Evolutionary conservation across 2,113 vertebrate genomes (phyloP).

Genomic region (Urocitellus parryii): DNA sequence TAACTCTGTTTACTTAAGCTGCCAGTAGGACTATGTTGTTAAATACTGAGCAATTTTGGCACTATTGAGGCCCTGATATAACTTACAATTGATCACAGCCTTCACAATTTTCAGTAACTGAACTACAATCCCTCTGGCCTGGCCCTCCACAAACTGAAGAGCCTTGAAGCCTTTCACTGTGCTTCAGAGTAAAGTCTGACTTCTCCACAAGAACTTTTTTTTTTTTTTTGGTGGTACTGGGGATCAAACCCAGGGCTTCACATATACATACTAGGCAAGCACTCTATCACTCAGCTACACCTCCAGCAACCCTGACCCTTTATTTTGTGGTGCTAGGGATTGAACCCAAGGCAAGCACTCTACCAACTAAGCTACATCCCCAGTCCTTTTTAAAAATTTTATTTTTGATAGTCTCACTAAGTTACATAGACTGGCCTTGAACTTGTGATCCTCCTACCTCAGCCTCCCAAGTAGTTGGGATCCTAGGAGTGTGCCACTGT

Average conservation of each 20-base stretch:
- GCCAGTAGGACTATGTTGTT: not conserved
- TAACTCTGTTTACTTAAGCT: not conserved
- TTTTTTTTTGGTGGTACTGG: not conserved
- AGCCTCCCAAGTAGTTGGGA: not conserved
- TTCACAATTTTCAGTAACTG: not conserved
- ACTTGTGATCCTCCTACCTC: not conserved
- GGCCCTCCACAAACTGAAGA: not conserved
- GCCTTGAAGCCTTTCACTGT: not conserved
- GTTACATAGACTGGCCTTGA: not conserved
- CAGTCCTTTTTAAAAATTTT: not conserved
- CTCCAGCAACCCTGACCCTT: no score
- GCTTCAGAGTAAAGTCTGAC: not conserved
- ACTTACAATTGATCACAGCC: not conserved
- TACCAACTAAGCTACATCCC: no score
- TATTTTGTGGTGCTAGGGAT: no score
- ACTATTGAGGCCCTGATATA: not conserved
- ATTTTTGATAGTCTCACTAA: not conserved
- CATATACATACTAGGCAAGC: no score
- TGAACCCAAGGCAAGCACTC: no score
- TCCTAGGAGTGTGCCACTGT: not conserved
- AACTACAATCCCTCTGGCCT: not conserved
- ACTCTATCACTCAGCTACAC: no score
- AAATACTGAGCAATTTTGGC: not conserved
- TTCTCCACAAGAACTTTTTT: not conserved
- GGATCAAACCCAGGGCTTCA: no score